phyloP scores from a whole-genome alignment of 2,888 invertebrate genomes.

The Cephus nigrinus region DNA sequence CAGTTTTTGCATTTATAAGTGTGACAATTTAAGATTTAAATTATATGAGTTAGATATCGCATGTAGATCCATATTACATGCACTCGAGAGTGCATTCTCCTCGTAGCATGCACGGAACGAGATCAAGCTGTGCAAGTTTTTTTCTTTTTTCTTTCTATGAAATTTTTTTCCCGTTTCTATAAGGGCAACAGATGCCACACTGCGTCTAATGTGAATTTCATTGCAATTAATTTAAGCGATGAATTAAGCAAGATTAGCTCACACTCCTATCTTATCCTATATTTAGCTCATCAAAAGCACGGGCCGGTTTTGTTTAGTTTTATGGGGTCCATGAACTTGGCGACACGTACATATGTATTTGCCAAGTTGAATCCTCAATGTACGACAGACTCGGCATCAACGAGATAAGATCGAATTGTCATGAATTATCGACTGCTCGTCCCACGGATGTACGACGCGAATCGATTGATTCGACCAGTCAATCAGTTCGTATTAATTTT shows the following conservation, averaged over 20 bases:
- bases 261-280: slow-evolving; percentile 6
- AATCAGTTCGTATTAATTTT: not conserved
- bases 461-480: slow-evolving; percentile 14
- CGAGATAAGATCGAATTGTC: slow-evolving; percentile 22
- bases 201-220: slow-evolving; percentile 32
- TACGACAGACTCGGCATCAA: slow-evolving; percentile 30
- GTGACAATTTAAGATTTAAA: no score
- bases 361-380: no score
- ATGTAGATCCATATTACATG: no score
- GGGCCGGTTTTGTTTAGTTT: slow-evolving; percentile 13
- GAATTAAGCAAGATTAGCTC: slow-evolving; percentile 42
- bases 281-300: not conserved
- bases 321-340: slow-evolving; percentile 39
- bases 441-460: not conserved
- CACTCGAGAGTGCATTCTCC: no score
- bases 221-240: slow-evolving; percentile 29
- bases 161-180: no score
- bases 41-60: no score
- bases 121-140: no score
- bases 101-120: no score
- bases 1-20: no score
- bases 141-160: no score
- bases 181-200: not conserved
- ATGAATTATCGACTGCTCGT: slow-evolving; percentile 30
- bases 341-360: slow-evolving; percentile 4